Evolutionary conservation across 2,888 invertebrate genomes (phyloP).

Genomic region (Caenorhabditis virilis): DNA sequence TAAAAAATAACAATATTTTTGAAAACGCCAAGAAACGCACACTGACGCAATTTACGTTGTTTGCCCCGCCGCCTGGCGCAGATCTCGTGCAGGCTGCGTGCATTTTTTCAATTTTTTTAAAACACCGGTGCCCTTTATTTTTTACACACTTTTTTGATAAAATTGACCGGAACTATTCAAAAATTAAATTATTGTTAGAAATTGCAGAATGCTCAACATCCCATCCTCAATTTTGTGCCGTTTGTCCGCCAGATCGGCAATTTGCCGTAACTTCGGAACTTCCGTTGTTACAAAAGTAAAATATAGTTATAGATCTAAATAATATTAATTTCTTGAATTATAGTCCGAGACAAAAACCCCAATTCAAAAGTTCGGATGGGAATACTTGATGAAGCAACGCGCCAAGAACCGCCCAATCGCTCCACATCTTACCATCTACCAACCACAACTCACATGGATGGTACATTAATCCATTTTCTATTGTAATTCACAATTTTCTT

Average conservation of each 20-base stretch:
- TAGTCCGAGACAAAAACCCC: conserved; percentile 50
- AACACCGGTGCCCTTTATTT: background rate
- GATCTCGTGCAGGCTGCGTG: conserved; percentile 26
- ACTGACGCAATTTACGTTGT: conserved; percentile 18
- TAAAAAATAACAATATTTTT: background rate
- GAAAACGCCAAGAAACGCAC: background rate
- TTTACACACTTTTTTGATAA: background rate
- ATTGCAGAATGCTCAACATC: conserved; percentile 38
- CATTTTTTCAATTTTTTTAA: conserved; percentile 15
- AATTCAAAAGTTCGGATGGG: conserved; percentile 65
- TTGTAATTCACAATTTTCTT: background rate
- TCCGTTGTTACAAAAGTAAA: conserved; percentile 26
- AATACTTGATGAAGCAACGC: conserved; percentile 65
- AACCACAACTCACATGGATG: conserved; percentile 68
- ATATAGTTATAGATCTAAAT: conserved; percentile 2
- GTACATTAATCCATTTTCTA: conserved; percentile 10
- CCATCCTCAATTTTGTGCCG: conserved; percentile 33
- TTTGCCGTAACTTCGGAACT: conserved; percentile 31
- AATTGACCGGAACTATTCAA: background rate
- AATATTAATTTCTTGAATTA: background rate
- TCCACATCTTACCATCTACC: conserved; percentile 67
- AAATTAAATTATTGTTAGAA: background rate
- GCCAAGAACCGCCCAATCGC: conserved; percentile 63
- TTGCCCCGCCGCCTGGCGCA: conserved; percentile 25
- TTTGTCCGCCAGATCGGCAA: conserved; percentile 25